These are phyloP conservation scores for Ischnus inquisitorius DNA, from an alignment of 2,888 invertebrate species.

Conservation along the genomic window DNA sequence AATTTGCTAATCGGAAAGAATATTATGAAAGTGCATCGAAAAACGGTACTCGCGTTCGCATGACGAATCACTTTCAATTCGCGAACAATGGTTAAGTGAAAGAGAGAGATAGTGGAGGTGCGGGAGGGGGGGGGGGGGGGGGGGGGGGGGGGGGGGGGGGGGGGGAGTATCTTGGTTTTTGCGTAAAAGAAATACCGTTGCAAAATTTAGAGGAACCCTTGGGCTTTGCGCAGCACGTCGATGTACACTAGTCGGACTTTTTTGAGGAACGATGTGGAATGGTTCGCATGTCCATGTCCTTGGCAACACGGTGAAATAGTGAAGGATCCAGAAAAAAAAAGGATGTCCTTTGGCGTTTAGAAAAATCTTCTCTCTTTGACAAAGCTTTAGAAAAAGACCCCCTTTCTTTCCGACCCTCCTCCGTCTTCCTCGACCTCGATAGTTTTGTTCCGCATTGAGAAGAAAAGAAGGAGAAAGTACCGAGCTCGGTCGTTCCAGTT, in stretches of 20 bases:
- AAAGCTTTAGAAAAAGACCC: neutral
- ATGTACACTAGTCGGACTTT: neutral
- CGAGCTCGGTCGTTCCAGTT: neutral
- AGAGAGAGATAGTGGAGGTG: too few relatives aligned
- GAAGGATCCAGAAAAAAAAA: neutral
- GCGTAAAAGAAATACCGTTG: conserved; percentile 4
- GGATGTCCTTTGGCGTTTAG: conserved; percentile 31
- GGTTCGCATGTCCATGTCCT: conserved; percentile 43
- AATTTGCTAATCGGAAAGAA: neutral
- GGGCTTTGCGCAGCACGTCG: neutral
- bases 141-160: too few relatives aligned
- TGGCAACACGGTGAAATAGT: neutral
- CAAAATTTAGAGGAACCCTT: conserved; percentile 12
- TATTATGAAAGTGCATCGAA: neutral
- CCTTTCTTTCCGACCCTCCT: conserved; percentile 35
- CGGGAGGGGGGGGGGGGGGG: too few relatives aligned
- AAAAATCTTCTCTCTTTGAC: conserved; percentile 28
- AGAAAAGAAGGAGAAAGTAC: neutral
- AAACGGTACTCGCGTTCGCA: neutral
- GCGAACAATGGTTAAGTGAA: neutral
- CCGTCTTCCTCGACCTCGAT: neutral
- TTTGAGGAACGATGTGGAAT: conserved; percentile 22
- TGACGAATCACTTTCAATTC: neutral
- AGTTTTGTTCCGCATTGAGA: too few relatives aligned
- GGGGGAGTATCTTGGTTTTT: neutral